phyloP scores from a whole-genome alignment of 2,888 invertebrate genomes.

The Drosophila yooni region DNA sequence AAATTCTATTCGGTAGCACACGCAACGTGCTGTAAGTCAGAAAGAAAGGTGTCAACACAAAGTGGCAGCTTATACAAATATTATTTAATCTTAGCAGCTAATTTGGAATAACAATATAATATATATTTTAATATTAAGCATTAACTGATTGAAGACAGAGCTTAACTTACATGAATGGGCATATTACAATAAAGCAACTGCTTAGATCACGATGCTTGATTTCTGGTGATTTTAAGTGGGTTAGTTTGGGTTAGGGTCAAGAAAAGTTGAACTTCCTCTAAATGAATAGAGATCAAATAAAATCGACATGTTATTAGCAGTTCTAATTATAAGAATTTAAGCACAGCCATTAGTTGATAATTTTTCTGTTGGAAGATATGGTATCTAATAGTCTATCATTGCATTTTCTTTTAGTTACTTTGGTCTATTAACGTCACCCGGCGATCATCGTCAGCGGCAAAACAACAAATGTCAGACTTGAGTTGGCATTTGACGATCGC shows the following conservation, averaged over 20 bases:
- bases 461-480: slow-evolving; percentile 66
- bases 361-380: not conserved
- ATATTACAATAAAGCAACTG: not conserved
- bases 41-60: not conserved
- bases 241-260: not conserved
- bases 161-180: not conserved
- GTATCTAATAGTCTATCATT: slow-evolving; percentile 26
- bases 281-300: no score
- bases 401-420: not conserved
- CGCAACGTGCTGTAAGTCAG: not conserved
- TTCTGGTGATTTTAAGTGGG: no score
- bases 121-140: not conserved
- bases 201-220: not conserved
- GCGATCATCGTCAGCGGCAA: slow-evolving; percentile 41
- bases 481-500: slow-evolving; percentile 67
- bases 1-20: not conserved
- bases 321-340: no score
- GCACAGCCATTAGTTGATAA: not conserved
- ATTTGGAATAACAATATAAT: not conserved
- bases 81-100: no score
- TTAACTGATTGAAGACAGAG: not conserved
- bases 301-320: no score
- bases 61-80: not conserved
- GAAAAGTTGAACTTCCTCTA: not conserved
- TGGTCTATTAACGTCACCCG: slow-evolving; percentile 47